A percentile compares a stretch with the other conserved stretches of the same genome.
These are phyloP conservation scores for Otolemur crassicaudatus DNA, from an alignment of 2,797 vertebrate genomes.

Conservation along the genomic window DNA sequence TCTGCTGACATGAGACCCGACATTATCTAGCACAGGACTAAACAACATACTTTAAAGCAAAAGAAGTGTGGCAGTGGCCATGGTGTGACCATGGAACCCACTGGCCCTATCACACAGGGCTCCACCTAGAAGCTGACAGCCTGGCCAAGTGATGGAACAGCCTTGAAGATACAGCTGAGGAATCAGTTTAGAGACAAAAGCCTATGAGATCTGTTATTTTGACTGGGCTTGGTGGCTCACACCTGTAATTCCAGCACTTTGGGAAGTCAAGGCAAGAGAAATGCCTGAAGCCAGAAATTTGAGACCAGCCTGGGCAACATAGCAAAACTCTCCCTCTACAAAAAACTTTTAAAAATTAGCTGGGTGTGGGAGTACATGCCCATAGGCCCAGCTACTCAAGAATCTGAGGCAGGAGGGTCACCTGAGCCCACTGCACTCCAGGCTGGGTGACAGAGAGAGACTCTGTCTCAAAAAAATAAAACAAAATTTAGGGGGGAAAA, in stretches of 20 bases:
- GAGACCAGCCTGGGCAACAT: background rate
- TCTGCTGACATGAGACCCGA: background rate
- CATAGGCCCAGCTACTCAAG: background rate
- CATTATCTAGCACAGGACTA: background rate
- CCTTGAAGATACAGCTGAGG: background rate
- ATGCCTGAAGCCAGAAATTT: background rate
- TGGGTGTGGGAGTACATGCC: too few relatives aligned
- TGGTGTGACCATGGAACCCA: background rate
- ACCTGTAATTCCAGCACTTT: background rate
- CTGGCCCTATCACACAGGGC: background rate
- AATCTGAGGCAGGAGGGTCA: background rate
- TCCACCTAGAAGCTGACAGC: background rate
- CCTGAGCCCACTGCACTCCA: background rate
- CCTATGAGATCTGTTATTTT: background rate
- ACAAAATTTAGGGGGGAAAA: background rate
- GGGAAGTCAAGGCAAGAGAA: background rate
- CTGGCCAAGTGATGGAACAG: background rate
- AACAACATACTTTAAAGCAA: background rate
- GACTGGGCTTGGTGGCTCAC: background rate
- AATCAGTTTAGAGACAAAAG: background rate
- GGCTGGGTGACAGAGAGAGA: background rate
- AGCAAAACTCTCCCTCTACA: too few relatives aligned
- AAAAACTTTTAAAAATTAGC: background rate
- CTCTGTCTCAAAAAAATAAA: background rate
- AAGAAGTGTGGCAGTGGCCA: background rate